Conservation (phyloP, 2,888 invertebrate species). For the Dasypolia templi region DNA sequence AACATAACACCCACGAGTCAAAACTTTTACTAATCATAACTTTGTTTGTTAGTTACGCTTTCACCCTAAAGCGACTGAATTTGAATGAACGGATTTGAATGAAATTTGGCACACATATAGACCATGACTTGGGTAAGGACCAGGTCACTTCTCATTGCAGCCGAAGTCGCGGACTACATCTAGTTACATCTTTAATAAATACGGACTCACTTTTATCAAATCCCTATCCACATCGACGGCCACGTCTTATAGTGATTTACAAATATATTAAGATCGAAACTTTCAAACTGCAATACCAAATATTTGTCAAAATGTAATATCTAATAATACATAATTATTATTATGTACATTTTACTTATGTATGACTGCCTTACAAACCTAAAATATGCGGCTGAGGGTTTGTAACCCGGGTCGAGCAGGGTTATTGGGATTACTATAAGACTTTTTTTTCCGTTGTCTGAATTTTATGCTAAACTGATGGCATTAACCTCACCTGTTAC, state of each 20-base stretch:
- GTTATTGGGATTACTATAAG: background rate
- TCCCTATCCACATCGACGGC: background rate
- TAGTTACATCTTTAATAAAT: too few species aligned
- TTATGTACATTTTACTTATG: background rate
- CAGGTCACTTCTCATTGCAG: too few species aligned
- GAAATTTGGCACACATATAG: too few species aligned
- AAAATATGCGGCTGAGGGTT: background rate
- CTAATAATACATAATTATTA: background rate
- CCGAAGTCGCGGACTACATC: too few species aligned
- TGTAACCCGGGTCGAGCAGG: background rate
- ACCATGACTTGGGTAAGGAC: too few species aligned
- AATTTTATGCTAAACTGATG: background rate
- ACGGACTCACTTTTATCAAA: background rate
- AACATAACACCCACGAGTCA: too few species aligned
- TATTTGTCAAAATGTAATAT: background rate
- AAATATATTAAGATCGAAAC: background rate
- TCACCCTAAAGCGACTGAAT: too few species aligned
- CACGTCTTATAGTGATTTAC: background rate
- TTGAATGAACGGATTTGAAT: too few species aligned
- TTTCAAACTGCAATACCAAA: background rate
- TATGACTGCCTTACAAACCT: background rate
- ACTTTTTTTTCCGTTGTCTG: background rate
- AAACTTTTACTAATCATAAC: too few species aligned
- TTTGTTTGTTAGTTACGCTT: too few species aligned
- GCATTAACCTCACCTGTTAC: background rate